Evolutionary conservation across 2,888 invertebrate species (phyloP).

Genomic region (Melikaiella ostensackeni): DNA sequence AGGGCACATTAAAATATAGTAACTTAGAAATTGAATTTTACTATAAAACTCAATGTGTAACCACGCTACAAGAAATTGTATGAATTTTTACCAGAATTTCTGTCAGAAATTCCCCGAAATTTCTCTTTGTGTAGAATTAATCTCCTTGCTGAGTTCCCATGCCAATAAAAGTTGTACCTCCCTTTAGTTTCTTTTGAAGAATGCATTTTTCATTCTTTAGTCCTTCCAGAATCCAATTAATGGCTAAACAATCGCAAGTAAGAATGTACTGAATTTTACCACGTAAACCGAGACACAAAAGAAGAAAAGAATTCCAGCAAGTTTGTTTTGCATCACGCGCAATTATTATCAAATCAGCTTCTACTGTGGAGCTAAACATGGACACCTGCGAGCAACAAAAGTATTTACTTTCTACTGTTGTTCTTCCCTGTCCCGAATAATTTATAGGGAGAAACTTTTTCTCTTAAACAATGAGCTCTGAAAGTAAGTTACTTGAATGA

Average conservation of each 20-base stretch:
- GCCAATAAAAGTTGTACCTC: not conserved
- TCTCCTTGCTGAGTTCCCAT: not conserved
- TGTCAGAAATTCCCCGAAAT: too few species aligned
- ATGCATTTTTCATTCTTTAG: not conserved
- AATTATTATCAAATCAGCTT: conserved; percentile 40
- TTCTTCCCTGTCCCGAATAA: conserved; percentile 30
- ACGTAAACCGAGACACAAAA: conserved; percentile 24
- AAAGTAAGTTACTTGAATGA: not conserved
- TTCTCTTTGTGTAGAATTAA: too few species aligned
- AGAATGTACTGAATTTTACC: conserved; percentile 33
- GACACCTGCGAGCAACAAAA: conserved; percentile 21
- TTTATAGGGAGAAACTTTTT: conserved; percentile 20
- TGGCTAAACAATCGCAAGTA: conserved; percentile 26
- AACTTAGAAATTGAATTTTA: too few species aligned
- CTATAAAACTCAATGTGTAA: too few species aligned
- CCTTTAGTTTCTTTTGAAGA: not conserved
- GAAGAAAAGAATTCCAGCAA: conserved; percentile 26
- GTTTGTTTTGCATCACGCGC: conserved; percentile 35
- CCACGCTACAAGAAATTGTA: too few species aligned
- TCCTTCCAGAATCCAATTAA: conserved; percentile 32
- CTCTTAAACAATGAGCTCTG: not conserved
- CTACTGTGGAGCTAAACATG: conserved; percentile 13
- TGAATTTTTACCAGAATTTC: too few species aligned
- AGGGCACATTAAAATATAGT: too few species aligned
- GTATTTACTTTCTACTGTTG: conserved; percentile 29